Percentiles rank a stretch among this genome's conserved stretches.
These are phyloP conservation scores for Acanthosepion lycidas DNA, from an alignment of 2,888 invertebrate species.

Conservation along the genomic window DNA sequence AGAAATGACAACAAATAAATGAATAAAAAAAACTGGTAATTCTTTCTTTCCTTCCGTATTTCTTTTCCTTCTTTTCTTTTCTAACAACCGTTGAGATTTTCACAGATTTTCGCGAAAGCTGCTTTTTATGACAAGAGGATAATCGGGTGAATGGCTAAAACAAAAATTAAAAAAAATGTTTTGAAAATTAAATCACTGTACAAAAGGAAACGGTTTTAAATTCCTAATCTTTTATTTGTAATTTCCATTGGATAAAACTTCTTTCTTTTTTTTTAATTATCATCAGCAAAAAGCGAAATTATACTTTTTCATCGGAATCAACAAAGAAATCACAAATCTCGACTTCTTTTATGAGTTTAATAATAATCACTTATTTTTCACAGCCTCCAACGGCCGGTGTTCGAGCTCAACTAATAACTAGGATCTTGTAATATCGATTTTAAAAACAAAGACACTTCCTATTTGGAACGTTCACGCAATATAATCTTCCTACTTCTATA, in stretches of 20 bases:
- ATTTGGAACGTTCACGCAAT: no score
- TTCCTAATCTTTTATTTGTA: neutral
- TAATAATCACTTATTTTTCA: no score
- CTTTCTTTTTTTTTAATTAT: neutral
- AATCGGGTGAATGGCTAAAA: neutral
- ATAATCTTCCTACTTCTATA: no score
- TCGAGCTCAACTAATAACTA: no score
- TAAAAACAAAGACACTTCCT: no score
- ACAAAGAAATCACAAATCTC: neutral
- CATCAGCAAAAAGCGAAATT: neutral
- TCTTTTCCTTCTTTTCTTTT: neutral
- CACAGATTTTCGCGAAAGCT: neutral
- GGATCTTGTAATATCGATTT: no score
- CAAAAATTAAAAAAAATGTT: neutral
- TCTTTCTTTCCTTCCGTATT: neutral
- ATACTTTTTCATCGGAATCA: neutral
- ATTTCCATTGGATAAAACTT: neutral
- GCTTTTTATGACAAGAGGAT: neutral
- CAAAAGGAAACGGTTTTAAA: neutral
- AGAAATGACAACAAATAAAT: neutral
- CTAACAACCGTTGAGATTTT: neutral
- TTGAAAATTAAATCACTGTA: neutral
- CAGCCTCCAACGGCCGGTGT: no score
- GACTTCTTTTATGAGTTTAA: no score
- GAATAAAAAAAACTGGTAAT: neutral